Percentiles rank a stretch among this genome's conserved stretches.
Evolutionary conservation across 2,113 vertebrate genomes (phyloP).

Genomic region (Myocastor coypus): DNA sequence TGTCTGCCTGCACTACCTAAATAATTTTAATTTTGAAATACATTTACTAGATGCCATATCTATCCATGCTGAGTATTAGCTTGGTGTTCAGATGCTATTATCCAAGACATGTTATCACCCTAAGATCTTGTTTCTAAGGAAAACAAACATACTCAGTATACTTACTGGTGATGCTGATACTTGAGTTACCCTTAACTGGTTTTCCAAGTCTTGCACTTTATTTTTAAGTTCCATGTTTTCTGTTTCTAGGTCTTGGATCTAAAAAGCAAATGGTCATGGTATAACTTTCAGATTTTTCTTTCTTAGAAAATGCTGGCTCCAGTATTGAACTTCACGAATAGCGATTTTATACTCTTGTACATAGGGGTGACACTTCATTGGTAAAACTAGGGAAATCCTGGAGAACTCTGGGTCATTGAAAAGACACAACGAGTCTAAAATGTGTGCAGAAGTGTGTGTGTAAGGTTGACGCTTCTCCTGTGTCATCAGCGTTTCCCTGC

Average conservation of each 20-base stretch:
- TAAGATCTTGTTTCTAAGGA: not conserved
- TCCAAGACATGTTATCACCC: not conserved
- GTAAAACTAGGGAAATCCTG: not conserved
- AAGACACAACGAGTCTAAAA: constrained; percentile 29
- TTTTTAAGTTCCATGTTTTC: constrained; percentile 97
- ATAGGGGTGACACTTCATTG: not conserved
- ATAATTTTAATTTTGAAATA: not conserved
- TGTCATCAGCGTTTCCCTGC: constrained; percentile 53
- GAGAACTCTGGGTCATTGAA: constrained; percentile 24
- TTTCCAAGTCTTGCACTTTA: constrained; percentile 96
- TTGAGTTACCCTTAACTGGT: constrained; percentile 93
- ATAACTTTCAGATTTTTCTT: constrained; percentile 42
- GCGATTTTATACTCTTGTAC: not conserved
- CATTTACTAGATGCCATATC: not conserved
- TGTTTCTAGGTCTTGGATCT: constrained; percentile 98
- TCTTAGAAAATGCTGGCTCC: constrained; percentile 4
- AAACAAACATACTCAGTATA: constrained; percentile 39
- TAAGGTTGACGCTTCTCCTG: constrained; percentile 50
- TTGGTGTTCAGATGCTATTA: not conserved
- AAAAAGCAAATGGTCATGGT: constrained; percentile 81
- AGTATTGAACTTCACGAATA: not conserved
- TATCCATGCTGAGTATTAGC: not conserved
- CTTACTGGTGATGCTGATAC: constrained; percentile 92
- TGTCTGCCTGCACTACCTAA: not conserved
- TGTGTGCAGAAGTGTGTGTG: not conserved